These are phyloP conservation scores for Esox niger DNA, from an alignment of 2,113 vertebrate genomes.

Conservation along the genomic window DNA sequence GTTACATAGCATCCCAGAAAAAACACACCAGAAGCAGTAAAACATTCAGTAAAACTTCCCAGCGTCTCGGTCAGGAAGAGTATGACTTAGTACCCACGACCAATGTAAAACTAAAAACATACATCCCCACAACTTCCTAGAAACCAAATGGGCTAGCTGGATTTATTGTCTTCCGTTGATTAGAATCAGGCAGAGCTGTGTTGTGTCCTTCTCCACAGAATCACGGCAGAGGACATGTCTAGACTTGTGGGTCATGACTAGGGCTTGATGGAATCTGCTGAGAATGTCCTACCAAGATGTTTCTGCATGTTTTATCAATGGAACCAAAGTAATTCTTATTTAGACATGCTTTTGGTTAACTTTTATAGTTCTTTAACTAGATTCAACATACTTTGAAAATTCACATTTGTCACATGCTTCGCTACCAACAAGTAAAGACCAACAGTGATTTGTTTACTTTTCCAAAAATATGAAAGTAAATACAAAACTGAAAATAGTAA, in stretches of 20 bases:
- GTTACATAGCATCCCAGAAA: too few relatives aligned
- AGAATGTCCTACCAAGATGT: background rate
- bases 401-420: background rate
- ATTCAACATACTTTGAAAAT: background rate
- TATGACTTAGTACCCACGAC: too few relatives aligned
- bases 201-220: background rate
- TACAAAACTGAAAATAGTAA: too few relatives aligned
- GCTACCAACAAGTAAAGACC: too few relatives aligned
- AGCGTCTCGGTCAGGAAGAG: too few relatives aligned
- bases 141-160: background rate
- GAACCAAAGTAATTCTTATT: background rate
- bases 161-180: conserved; percentile 23
- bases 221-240: conserved; percentile 21
- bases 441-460: too few relatives aligned
- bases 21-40: too few relatives aligned
- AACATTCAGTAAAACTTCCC: too few relatives aligned
- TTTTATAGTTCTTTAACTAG: background rate
- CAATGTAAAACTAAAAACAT: too few relatives aligned
- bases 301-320: background rate
- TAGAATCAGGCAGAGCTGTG: conserved; percentile 22
- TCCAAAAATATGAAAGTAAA: too few relatives aligned
- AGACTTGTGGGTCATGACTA: conserved; percentile 26
- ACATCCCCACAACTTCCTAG: too few relatives aligned
- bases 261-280: background rate
- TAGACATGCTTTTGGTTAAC: background rate